Evolutionary conservation across 2,888 invertebrate species (phyloP), one percentile per base, ranked within the genome.

Genomic region (Drosophila cracens): DNA sequence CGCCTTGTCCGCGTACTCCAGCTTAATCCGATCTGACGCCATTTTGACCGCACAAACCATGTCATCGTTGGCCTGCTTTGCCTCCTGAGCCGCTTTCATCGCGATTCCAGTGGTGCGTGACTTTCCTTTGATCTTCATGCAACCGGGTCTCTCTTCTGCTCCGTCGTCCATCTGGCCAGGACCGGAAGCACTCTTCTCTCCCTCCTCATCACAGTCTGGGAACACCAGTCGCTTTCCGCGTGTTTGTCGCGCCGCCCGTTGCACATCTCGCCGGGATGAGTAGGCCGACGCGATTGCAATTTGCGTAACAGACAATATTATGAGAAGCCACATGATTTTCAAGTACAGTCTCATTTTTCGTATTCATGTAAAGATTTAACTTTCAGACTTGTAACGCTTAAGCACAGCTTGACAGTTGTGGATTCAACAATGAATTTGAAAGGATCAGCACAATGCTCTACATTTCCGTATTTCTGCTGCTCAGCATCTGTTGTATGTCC

Each of bases 11-110:
- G 96, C 96, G 46, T 96, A 92, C 92, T 96, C 95, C 0, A 95
- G 94, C 92, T 96, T 96, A 0, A 95, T 95, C 93, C 96, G 95
- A 5, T 96, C 96, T 0, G 95, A 94, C 87, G 95, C 95, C 82
- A 95, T 95, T 0, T 96, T 96, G 95, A 96, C 96, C 36, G 96
- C 95, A 0, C 95, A 95, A 0, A 96, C 96, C 88, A 87, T 87
- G 0, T 96, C 89, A 3, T 87, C 87, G 40, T 74, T 82, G 11
- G 87, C 87, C 43, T 77, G 76, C 7, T 70, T 86, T 0, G 90
- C 96, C 90, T 96, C 96, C 61, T 95, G 95, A 0, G 96, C 96
- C 0, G 96, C 96, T 81, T 96, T 95, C 82, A 95, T 94, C 0
- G 96, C 96, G 80, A 96, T 95, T 82, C 94, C 95, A 0, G 95